phyloP scores from a whole-genome alignment of 2,797 vertebrate genomes.

The Ptychobarbus kaznakovi region DNA sequence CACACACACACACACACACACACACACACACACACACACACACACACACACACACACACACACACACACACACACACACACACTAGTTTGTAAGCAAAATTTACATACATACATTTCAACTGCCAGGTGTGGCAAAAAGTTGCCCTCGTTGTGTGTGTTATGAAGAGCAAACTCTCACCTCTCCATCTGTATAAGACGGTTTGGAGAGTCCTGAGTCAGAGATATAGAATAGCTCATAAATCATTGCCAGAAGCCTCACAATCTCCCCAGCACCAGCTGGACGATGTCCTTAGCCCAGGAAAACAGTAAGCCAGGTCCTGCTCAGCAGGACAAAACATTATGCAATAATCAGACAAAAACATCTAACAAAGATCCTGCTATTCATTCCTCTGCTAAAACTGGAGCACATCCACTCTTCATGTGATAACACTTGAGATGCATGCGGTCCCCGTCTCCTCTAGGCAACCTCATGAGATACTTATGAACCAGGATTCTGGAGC shows the following conservation, averaged over 20 bases:
- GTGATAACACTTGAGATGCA: constrained; percentile 8
- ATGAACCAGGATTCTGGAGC: background rate
- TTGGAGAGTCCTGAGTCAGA: background rate
- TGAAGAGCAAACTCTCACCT: constrained; percentile 1
- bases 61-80: background rate
- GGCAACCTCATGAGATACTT: background rate
- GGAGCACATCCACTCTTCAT: background rate
- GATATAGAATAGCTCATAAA: constrained; percentile 39
- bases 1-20: background rate
- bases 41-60: no score
- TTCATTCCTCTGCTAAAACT: constrained; percentile 11
- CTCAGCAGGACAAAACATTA: constrained; percentile 20
- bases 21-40: no score
- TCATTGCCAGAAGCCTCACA: constrained; percentile 42
- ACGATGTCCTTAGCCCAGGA: constrained; percentile 45
- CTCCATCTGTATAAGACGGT: background rate
- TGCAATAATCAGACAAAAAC: constrained; percentile 6
- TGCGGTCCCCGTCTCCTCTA: background rate
- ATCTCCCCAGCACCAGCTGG: constrained; percentile 52
- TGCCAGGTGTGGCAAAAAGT: background rate
- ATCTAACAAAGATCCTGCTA: background rate
- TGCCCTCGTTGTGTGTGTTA: background rate
- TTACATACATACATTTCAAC: background rate
- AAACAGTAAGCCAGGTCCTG: constrained; percentile 43
- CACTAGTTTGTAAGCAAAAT: background rate